Base-by-base conservation (phyloP, 2,888 invertebrate genomes). In the Dermolepida albohirtum region DNA sequence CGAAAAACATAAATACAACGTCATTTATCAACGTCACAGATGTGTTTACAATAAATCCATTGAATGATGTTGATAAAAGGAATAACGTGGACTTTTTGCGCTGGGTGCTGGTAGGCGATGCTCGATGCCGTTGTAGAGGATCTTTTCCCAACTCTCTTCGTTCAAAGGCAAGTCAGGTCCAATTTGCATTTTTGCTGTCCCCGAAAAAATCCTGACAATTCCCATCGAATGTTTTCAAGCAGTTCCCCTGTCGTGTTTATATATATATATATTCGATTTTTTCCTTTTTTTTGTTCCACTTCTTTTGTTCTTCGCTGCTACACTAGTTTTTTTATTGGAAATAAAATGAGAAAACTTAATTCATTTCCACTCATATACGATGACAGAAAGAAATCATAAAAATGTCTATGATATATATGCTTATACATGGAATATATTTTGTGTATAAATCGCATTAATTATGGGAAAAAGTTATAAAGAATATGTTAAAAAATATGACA, bases 21-120 rank as follows among this genome's bases (percentile, higher is more conserved):
- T 52, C 49, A 69, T 69, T 69, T 66, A 54, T 69, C 69, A 69
- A 59, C 47, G 69, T 69, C 69, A 62, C 43, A 43, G 54, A 51
- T 50, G 65, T 68, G 68, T 68, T 68, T 63, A 68, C 68, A 68
- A 68, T 68, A 68, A 68, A 68, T 64, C 63, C 50, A 66, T 66
- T 44, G 59, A 64, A 49, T 34, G 54, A 34, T 64, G 63, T 64
- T 55, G 68, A 64, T 62, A 52, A 64, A 68, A 64, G 64, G 40
- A 22, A 22, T 22, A 49, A 39, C 29, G 67, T 22, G 39, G 34
- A 63, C 40, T 68, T 55, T 68, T 68, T 68, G 44, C 65, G 41
- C 41, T 14, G n/a, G 16, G 22, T n/a, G 14, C 34, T 29, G 43
- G 52, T 44, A 29, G 22, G 16, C 39, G 54, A 22, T 44, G 44